Conservation (phyloP, 2,888 invertebrate species). For the Portevinia maculata region DNA sequence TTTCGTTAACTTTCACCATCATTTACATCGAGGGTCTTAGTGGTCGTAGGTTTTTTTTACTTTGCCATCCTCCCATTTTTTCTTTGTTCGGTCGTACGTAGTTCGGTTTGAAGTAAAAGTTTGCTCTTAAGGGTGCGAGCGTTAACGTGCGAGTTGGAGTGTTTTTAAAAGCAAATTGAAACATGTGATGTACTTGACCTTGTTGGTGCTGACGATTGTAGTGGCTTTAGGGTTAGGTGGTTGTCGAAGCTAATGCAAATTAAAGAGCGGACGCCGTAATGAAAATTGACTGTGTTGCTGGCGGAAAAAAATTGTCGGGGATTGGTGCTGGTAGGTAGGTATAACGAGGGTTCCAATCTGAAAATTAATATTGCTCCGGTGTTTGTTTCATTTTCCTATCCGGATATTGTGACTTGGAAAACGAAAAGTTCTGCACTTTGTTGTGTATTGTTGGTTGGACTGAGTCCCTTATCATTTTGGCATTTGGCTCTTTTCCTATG, state of each 20-base stretch:
- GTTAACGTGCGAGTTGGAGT: conserved; percentile 68
- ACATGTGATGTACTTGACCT: conserved; percentile 73
- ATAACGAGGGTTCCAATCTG: conserved; percentile 52
- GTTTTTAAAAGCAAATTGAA: conserved; percentile 68
- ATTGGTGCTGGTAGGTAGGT: conserved; percentile 16
- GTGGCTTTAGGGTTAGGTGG: conserved; percentile 9
- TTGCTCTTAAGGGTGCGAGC: conserved; percentile 52
- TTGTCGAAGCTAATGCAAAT: conserved; percentile 56
- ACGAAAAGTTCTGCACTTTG: conserved; percentile 50
- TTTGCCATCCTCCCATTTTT: neutral
- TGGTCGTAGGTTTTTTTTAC: conserved; percentile 18
- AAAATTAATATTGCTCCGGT: conserved; percentile 36
- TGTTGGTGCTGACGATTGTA: conserved; percentile 47
- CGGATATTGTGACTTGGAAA: conserved; percentile 24
- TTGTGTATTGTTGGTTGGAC: conserved; percentile 11
- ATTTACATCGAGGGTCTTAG: conserved; percentile 59
- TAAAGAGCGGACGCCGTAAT: conserved; percentile 64
- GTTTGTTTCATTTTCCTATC: conserved; percentile 2
- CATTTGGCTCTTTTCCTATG: conserved; percentile 52
- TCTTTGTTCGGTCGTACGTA: conserved; percentile 5
- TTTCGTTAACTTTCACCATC: conserved; percentile 70
- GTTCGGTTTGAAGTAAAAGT: conserved; percentile 47
- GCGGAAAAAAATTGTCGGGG: neutral
- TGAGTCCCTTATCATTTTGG: conserved; percentile 62
- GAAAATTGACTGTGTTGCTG: conserved; percentile 65